These are phyloP conservation scores for Vulpes vulpes DNA, from an alignment of 2,113 vertebrate genomes.

Conservation along the genomic window DNA sequence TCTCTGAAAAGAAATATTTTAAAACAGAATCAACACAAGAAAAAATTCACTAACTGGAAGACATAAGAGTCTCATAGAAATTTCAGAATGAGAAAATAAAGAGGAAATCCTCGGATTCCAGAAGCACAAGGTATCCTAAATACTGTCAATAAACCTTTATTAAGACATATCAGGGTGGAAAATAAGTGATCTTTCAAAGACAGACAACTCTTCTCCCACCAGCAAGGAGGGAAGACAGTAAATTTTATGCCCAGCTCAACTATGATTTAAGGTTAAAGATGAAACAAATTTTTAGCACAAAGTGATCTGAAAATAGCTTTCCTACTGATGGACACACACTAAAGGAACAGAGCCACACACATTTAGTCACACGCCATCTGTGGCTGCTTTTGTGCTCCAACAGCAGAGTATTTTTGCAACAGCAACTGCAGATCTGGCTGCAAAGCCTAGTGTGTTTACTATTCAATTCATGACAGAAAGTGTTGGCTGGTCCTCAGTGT, in stretches of 20 bases:
- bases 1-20: background rate
- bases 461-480: background rate
- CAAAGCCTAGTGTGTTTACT: background rate
- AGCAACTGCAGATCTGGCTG: too few species aligned
- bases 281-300: background rate
- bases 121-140: background rate
- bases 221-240: background rate
- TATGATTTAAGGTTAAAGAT: background rate
- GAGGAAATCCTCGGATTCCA: background rate
- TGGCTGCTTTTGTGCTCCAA: background rate
- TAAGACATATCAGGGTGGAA: background rate
- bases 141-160: background rate
- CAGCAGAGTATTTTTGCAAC: rapidly evolving
- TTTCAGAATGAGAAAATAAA: background rate
- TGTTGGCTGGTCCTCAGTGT: background rate
- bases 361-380: rapidly evolving
- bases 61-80: background rate
- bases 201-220: background rate
- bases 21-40: background rate
- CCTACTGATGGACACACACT: background rate
- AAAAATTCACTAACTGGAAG: background rate
- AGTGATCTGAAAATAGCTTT: rapidly evolving
- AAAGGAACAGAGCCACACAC: rapidly evolving
- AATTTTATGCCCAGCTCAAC: background rate
- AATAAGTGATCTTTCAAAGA: background rate